Base-by-base conservation (phyloP, 2,888 invertebrate genomes). In the Macaria notata region DNA sequence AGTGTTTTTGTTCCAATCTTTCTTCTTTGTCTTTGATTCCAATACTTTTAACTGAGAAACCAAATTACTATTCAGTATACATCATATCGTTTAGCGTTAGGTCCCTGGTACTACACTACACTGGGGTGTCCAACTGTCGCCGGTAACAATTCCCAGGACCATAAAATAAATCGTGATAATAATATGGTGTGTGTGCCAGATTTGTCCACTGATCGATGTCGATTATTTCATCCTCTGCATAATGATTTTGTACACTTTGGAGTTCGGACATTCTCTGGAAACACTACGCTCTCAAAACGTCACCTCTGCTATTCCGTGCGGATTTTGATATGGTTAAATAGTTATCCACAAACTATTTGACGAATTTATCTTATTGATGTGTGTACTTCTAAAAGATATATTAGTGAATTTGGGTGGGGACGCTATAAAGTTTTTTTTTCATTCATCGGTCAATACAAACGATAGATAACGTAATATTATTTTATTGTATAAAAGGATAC, bases 141-240 rank as follows among this genome's bases (percentile, higher is more conserved):
- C 19, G 19, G 19, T 19, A 8, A 41, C 8, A 41, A 72, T 82
- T 84, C 82, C 78, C 82, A 84, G 76, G 79, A 73, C 70, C 72
- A 68, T 78, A 77, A 78, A 79, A 71, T 71, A 76, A 80, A 76
- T 77, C 76, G 77, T 62, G 62, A 63, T 80, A 75, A 76, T 79
- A 78, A 79, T 81, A 83, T 79, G 75, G 76, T 73, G 74, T 72
- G 75, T 78, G 79, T 74, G 77, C 78, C 73, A 76, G 79, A 78
- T 75, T 74, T 75, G 77, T 76, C 75, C 70, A 70, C 72, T 71
- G 70, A 70, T 67, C 69, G 68, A 73, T 76, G 73, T 67, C 70
- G 73, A 79, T 84, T 79, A 81, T 82, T 79, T 76, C 78, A 79
- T 79, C 75, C 75, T 79, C 74, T 81, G 82, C 76, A 83, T 84